These are phyloP conservation scores for Drosophila longiperda DNA, from an alignment of 2,888 invertebrate genomes.

Conservation along the genomic window DNA sequence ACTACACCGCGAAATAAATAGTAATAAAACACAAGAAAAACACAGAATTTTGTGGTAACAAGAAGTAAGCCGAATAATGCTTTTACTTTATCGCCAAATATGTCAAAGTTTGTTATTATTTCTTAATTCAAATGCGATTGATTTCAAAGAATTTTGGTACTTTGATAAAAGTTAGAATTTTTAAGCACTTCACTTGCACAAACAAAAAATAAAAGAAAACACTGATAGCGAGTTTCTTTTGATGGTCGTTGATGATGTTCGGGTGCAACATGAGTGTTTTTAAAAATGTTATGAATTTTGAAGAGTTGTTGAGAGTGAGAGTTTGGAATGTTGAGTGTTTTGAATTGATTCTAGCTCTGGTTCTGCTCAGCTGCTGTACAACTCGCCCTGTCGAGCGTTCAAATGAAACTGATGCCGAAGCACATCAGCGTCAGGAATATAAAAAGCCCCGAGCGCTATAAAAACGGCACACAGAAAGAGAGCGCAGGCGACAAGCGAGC, in stretches of 20 bases:
- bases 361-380: constrained; percentile 50
- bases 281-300: constrained; percentile 24
- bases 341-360: constrained; percentile 23
- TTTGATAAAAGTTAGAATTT: constrained; percentile 19
- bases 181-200: constrained; percentile 49
- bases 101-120: constrained; percentile 1
- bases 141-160: constrained; percentile 1
- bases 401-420: constrained; percentile 74
- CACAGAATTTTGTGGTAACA: constrained; percentile 16
- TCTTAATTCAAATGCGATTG: constrained; percentile 1
- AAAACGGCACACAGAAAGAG: constrained; percentile 26
- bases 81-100: constrained; percentile 15
- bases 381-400: constrained; percentile 68
- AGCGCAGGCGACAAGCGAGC: constrained; percentile 10
- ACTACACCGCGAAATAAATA: constrained; percentile 37
- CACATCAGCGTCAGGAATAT: constrained; percentile 64
- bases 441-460: constrained; percentile 39
- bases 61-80: constrained; percentile 4
- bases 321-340: constrained; percentile 24
- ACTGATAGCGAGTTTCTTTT: constrained; percentile 23
- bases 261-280: constrained; percentile 43
- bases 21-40: constrained; percentile 25
- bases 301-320: constrained; percentile 27
- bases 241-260: constrained; percentile 25
- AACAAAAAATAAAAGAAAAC: constrained; percentile 50